Evolutionary conservation across 2,888 invertebrate genomes (phyloP).

Genomic region (Choristoneura rosaceana): DNA sequence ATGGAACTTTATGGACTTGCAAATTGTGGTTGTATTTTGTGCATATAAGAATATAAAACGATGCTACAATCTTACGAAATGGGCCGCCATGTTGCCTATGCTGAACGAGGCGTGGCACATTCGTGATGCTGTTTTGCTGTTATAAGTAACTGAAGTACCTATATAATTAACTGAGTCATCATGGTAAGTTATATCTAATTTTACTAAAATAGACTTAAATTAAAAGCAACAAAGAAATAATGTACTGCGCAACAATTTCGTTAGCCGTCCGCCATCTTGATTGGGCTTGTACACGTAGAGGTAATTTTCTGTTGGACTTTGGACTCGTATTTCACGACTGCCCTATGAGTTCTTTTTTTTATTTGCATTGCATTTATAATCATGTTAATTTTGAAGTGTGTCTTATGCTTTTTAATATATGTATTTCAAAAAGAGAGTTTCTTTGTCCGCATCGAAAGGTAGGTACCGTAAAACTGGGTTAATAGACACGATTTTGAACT

Average conservation of each 20-base stretch:
- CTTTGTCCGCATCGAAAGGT: no score
- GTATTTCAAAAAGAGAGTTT: no score
- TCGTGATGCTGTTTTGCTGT: slow-evolving; percentile 42
- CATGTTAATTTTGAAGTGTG: no score
- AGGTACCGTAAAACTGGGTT: no score
- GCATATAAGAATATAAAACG: slow-evolving; percentile 49
- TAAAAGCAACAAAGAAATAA: background rate
- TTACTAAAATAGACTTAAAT: slow-evolving; percentile 9
- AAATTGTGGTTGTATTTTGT: slow-evolving; percentile 57
- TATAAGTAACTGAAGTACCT: slow-evolving; percentile 29
- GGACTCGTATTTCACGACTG: background rate
- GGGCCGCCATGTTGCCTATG: slow-evolving; percentile 75
- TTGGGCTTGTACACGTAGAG: background rate
- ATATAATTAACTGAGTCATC: slow-evolving; percentile 43
- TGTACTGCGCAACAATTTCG: background rate
- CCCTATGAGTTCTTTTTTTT: no score
- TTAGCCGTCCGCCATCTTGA: slow-evolving; percentile 7
- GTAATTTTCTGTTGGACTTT: slow-evolving; percentile 25
- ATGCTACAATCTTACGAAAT: slow-evolving; percentile 44
- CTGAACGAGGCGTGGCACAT: slow-evolving; percentile 70
- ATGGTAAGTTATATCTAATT: slow-evolving; percentile 69
- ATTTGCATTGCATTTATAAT: no score
- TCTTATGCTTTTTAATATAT: no score
- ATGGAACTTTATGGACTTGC: slow-evolving; percentile 51
- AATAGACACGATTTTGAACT: no score